Evolutionary conservation across 2,113 vertebrate genomes (phyloP).

Genomic region (Polyodon spathula): DNA sequence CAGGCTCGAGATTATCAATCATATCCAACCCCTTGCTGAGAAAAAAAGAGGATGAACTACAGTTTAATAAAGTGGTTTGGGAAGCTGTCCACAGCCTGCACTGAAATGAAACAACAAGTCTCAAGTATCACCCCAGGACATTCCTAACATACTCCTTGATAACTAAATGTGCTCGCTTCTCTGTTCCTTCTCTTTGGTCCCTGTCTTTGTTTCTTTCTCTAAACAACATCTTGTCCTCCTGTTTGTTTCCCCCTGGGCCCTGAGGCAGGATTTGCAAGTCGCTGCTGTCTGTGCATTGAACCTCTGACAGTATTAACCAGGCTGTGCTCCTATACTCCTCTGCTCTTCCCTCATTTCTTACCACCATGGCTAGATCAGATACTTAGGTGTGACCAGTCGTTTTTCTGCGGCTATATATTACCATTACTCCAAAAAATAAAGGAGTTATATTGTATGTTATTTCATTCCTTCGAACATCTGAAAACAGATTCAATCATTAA

Average conservation of each 20-base stretch:
- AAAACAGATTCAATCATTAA: too few relatives aligned
- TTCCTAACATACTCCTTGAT: neutral
- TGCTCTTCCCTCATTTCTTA: too few relatives aligned
- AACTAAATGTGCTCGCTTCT: neutral
- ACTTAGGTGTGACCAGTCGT: too few relatives aligned
- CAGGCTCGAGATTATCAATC: neutral
- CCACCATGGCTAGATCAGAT: too few relatives aligned
- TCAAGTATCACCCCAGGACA: neutral
- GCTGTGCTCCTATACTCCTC: too few relatives aligned
- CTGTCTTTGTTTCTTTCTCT: neutral
- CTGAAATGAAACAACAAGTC: neutral
- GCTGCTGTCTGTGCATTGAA: too few relatives aligned
- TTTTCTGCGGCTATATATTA: too few relatives aligned
- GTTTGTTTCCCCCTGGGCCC: neutral
- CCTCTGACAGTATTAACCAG: too few relatives aligned
- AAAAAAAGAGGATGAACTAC: neutral
- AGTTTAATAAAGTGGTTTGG: neutral
- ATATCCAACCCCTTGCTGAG: neutral
- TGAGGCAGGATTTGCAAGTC: neutral
- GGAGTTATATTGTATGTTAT: too few relatives aligned
- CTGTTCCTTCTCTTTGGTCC: constrained; percentile 1
- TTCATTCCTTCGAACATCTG: too few relatives aligned
- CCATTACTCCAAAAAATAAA: too few relatives aligned
- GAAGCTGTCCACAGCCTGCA: neutral
- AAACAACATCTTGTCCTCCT: neutral